Evolutionary conservation across 2,113 vertebrate species (phyloP).

Genomic region (Origma solitaria): DNA sequence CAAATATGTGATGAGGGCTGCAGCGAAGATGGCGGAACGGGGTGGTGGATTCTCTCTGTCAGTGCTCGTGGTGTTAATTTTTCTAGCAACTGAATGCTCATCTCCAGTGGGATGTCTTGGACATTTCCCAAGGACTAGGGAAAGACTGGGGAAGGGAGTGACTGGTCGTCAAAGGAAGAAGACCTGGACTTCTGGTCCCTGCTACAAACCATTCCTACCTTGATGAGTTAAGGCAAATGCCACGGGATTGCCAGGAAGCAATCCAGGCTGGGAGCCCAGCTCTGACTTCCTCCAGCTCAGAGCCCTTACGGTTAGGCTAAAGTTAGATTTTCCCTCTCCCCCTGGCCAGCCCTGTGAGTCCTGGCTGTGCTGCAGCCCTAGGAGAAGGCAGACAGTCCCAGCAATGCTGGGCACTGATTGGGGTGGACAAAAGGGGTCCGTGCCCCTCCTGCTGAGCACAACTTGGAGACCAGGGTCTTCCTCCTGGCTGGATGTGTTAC

Average conservation of each 20-base stretch:
- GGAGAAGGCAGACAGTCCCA: neutral
- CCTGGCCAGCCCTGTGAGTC: neutral
- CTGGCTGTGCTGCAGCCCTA: neutral
- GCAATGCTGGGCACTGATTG: neutral
- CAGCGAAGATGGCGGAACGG: rapidly evolving
- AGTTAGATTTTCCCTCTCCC: conserved; percentile 1
- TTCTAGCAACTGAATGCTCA: neutral
- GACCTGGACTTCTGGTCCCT: neutral
- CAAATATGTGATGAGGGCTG: neutral
- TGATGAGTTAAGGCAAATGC: neutral
- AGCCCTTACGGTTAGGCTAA: neutral
- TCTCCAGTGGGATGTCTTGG: neutral
- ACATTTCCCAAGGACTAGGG: neutral
- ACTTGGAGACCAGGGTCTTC: neutral
- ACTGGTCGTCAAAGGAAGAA: neutral
- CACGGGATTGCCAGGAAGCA: neutral
- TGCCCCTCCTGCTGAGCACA: neutral
- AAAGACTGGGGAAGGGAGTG: neutral
- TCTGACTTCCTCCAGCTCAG: neutral
- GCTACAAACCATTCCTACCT: neutral
- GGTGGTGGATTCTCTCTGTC: neutral
- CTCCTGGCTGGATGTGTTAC: neutral
- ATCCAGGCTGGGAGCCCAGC: neutral
- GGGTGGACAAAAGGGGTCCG: neutral
- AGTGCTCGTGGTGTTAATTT: neutral